Evolutionary conservation across 2,797 vertebrate genomes (phyloP), one percentile per base, ranked within the genome.

Genomic region (Sciurus vulgaris): DNA sequence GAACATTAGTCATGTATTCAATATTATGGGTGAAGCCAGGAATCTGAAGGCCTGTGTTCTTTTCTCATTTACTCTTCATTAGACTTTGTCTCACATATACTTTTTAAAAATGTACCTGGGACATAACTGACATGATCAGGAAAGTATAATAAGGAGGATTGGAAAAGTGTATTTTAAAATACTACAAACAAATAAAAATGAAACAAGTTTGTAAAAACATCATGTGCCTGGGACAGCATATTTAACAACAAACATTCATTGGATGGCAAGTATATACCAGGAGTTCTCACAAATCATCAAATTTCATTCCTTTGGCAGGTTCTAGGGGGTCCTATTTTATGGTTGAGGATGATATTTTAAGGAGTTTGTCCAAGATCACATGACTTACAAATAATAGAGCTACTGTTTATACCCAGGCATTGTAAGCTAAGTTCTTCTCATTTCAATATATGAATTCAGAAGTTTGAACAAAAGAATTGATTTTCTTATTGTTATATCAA

Each of bases 371-470:
- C 63, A 51, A 35, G 33, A 86, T 70, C 24, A 83, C 4, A 49
- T 51, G 38, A 35, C 26, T 93, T 59, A 3, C 30, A 94, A 84
- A 79, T 12, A 89, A 18, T 17, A 83, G 17, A 89, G 35, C 12
- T 59, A 69, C 15, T 10, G 30, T 67, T 51, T 93, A 1, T 70
- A 65, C 5, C 28, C 56, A 49, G 15, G 44, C 13, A 18, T 78
- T 14, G n/a, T 10, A 91, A 96, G 67, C 6, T 54, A 41, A 93
- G 26, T 85, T 89, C 4, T 95, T 93, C 59, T 67, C 28, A 63
- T 33, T n/a, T 47, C 26, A 81, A 82, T 24, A 47, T 3, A 76
- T 47, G 67, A 86, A 82, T 69, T 1, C 33, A 78, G 24, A 18
- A 69, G 5, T 49, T 87, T 73, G 54, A 7, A 70, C 78, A 86